Percentiles rank a stretch among this genome's conserved stretches.
These are phyloP conservation scores for Astyanax mexicanus DNA, from an alignment of 2,797 vertebrate species.

Conservation along the genomic window DNA sequence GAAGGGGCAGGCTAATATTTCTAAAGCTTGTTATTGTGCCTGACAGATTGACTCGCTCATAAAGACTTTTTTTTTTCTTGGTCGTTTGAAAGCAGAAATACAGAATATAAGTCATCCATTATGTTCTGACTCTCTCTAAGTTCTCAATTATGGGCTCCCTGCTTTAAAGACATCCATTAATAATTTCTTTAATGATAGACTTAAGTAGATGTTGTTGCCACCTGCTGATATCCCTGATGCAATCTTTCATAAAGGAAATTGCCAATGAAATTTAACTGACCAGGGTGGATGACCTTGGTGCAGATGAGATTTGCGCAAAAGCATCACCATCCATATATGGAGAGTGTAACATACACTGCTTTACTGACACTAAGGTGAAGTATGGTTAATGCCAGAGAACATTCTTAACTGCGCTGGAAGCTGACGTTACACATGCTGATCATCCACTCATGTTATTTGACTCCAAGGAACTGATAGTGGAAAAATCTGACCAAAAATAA, in stretches of 20 bases:
- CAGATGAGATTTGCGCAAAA: constrained; percentile 20
- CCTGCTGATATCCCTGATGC: not conserved
- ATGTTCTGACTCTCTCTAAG: not conserved
- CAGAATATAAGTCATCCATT: not conserved
- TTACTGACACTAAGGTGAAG: constrained; percentile 30
- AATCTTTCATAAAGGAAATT: not conserved
- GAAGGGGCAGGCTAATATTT: not conserved
- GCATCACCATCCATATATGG: constrained; percentile 42
- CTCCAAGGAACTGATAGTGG: constrained; percentile 27
- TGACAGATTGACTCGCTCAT: not conserved
- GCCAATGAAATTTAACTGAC: constrained; percentile 2
- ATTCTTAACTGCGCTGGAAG: constrained; percentile 26
- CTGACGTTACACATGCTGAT: constrained; percentile 46
- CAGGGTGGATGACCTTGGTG: constrained; percentile 4
- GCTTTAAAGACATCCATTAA: not conserved
- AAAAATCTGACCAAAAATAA: constrained; percentile 50
- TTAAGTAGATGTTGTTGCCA: not conserved
- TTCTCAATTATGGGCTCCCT: not conserved
- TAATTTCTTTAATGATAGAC: not conserved
- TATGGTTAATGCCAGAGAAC: constrained; percentile 25
- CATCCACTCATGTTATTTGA: constrained; percentile 25
- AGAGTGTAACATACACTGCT: constrained; percentile 41
- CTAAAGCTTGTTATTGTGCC: not conserved
- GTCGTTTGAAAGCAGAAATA: not conserved
- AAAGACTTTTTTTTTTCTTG: not conserved